Percentiles rank a stretch among this genome's conserved stretches.
Conservation (phyloP, 1,140 invertebrate species). For the Drosophila pseudoananassae region DNA sequence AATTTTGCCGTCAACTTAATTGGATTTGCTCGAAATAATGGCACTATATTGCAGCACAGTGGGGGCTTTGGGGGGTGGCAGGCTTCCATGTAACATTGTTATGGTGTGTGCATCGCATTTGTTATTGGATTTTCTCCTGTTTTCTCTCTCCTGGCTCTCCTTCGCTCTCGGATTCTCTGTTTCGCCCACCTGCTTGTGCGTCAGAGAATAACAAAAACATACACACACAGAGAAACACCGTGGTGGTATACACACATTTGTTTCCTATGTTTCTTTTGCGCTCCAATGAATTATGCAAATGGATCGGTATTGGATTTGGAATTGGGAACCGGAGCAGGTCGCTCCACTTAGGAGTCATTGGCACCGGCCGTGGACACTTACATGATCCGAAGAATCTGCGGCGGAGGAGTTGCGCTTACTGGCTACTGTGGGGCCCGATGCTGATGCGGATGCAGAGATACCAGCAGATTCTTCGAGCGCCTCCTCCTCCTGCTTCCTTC, state of each 20-base stretch:
- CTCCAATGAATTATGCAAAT: constrained; percentile 69
- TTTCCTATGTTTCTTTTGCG: constrained; percentile 46
- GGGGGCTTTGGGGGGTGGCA: constrained; percentile 3
- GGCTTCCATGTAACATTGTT: constrained; percentile 15
- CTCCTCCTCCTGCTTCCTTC: constrained; percentile 70
- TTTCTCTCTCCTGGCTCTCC: constrained; percentile 25
- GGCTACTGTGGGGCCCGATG: constrained; percentile 8
- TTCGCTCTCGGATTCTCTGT: constrained; percentile 24
- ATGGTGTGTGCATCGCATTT: constrained; percentile 34
- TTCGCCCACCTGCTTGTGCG: constrained; percentile 72
- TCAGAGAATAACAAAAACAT: constrained; percentile 79
- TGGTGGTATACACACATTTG: constrained; percentile 61
- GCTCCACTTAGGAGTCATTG: constrained; percentile 45
- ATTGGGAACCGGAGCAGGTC: constrained; percentile 18
- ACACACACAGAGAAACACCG: constrained; percentile 22
- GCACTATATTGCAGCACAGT: constrained; percentile 47
- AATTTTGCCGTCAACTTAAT: constrained; percentile 55
- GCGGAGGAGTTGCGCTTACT: constrained; percentile 73
- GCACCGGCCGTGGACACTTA: constrained; percentile 51
- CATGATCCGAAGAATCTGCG: constrained; percentile 83
- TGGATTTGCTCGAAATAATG: constrained; percentile 67
- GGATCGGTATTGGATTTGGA: constrained; percentile 22
- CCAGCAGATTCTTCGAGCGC: constrained; percentile 42
- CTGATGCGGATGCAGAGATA: constrained; percentile 13
- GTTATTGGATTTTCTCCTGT: constrained; percentile 69